Conservation (phyloP, 2,888 invertebrate genomes). For the Callyntrura guangdongensis region DNA sequence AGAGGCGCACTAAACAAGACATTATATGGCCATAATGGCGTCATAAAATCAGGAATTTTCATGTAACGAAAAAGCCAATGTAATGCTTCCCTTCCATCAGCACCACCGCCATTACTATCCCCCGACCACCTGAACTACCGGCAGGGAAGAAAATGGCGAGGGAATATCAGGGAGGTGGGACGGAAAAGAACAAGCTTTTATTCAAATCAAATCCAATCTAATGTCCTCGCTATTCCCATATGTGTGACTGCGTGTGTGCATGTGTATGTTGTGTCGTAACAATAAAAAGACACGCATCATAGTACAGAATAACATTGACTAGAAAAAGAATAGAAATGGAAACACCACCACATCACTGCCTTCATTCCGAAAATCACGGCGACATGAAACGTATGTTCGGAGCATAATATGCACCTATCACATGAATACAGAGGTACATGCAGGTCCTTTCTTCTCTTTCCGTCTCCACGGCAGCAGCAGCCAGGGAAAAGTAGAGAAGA, state of each 20-base stretch:
- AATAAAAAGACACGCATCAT: conserved; percentile 57
- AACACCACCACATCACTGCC: not conserved
- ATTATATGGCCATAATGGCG: conserved; percentile 77
- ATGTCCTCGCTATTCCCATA: conserved; percentile 44
- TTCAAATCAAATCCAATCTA: conserved; percentile 56
- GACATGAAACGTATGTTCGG: conserved; percentile 53
- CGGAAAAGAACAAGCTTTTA: conserved; percentile 26
- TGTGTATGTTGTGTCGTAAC: conserved; percentile 12
- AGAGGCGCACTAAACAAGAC: conserved; percentile 77
- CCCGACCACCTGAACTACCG: conserved; percentile 66
- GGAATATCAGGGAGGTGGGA: conserved; percentile 6
- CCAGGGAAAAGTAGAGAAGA: not conserved
- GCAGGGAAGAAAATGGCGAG: conserved; percentile 19
- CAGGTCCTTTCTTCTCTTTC: not conserved
- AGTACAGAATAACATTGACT: conserved; percentile 22
- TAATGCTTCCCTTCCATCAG: conserved; percentile 1
- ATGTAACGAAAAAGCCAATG: conserved; percentile 55
- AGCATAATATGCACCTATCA: not conserved
- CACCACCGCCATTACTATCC: not conserved
- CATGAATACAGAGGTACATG: not conserved
- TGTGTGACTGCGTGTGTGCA: not conserved
- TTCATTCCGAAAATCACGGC: conserved; percentile 47
- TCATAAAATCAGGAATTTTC: conserved; percentile 79
- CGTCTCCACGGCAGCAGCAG: not conserved
- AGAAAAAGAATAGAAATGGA: conserved; percentile 6